Percentiles rank a stretch among this genome's conserved stretches.
These are phyloP conservation scores for Cavia porcellus DNA, from an alignment of 2,113 vertebrate genomes.

Conservation along the genomic window DNA sequence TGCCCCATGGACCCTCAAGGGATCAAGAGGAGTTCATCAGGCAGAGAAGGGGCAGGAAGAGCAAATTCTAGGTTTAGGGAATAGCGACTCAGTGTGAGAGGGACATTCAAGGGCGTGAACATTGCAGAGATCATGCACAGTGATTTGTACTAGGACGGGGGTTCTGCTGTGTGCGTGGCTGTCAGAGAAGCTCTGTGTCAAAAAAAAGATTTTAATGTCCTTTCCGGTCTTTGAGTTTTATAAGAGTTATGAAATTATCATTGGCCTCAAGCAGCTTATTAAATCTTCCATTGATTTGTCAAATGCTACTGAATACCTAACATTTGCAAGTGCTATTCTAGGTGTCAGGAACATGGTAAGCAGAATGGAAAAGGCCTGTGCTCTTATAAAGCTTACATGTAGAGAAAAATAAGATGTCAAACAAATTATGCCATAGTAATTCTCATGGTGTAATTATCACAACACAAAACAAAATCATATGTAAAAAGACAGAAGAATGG, in stretches of 20 bases:
- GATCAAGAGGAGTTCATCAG: not conserved
- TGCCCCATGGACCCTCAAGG: not conserved
- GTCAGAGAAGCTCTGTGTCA: not conserved
- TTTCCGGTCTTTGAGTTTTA: conserved; percentile 5
- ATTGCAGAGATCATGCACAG: no score
- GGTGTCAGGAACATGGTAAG: not conserved
- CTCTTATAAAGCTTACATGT: not conserved
- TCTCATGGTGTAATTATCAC: not conserved
- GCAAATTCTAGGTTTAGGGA: not conserved
- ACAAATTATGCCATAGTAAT: not conserved
- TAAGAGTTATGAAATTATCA: conserved; percentile 17
- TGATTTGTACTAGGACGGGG: not conserved
- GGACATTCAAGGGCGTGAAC: not conserved
- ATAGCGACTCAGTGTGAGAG: not conserved
- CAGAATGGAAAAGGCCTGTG: not conserved
- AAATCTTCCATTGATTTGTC: conserved; percentile 6
- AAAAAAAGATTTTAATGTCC: not conserved
- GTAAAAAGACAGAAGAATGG: not conserved
- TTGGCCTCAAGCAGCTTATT: not conserved
- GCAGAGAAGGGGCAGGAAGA: not conserved
- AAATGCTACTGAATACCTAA: not conserved
- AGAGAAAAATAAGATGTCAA: not conserved
- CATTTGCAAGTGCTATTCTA: not conserved
- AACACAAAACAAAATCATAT: not conserved
- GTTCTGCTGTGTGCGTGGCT: not conserved